Base-by-base conservation (phyloP, 1,140 invertebrate genomes). In the Colletes latitarsis region DNA sequence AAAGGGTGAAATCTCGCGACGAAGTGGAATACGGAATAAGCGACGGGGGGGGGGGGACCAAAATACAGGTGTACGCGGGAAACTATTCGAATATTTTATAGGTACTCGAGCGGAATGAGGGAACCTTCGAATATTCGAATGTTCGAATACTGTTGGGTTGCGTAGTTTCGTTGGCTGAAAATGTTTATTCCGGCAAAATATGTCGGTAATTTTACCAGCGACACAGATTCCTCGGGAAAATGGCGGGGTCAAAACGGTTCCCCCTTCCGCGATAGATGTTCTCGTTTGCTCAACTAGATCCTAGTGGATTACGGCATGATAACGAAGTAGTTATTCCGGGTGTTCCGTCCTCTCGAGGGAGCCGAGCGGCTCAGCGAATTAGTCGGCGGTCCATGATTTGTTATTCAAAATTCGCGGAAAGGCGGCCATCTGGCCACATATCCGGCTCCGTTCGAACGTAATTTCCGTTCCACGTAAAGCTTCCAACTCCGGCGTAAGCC, bases 331-430 rank as follows among this genome's bases (percentile, higher is more conserved):
- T 85, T 86, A 85, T 85, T 79, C 79, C 79, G 55, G 70, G 58
- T 71, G 69, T 68, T 57, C 67, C 67, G 53, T 58, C 55, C 55
- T 63, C 73, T 60, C 75, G 55, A 60, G 8, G 12, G 21, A 67
- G 78, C 57, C 19, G 39, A 63, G 60, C 53, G 62, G 77, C 71
- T 77, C 53, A 68, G 62, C 67, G 82, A 86, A 89, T 88, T 88
- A 89, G 85, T 83, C 76, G 81, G 74, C 82, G 73, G 81, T 71
- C 80, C 76, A 57, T 84, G 88, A 89, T 89, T 89, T 89, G 86
- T 86, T 89, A 89, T 90, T 86, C 89, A 88, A 89, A 89, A 89
- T 89, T 90, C 89, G 82, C 82, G 81, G 84, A 83, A 89, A 88
- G 83, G 81, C 82, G 83, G 66, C 66, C 82, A 67, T 71, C 68